phyloP scores from a whole-genome alignment of 2,797 vertebrate genomes.

The Cheirogaleus major region DNA sequence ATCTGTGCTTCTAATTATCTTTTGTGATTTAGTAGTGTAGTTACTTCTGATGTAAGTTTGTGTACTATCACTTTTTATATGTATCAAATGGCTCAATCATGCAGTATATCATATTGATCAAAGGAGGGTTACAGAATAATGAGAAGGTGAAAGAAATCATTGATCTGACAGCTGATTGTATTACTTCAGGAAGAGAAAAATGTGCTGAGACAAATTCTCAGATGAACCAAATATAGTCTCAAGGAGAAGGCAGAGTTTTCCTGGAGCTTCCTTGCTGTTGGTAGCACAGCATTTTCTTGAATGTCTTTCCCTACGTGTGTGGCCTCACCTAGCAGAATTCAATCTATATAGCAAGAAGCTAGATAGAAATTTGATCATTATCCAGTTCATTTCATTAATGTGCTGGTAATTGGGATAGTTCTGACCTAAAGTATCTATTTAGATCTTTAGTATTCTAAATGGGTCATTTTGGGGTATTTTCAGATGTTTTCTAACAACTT shows the following conservation, averaged over 20 bases:
- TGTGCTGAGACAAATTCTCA: not conserved
- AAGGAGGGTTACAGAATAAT: not conserved
- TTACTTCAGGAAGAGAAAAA: slow-evolving; percentile 10
- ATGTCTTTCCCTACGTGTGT: not conserved
- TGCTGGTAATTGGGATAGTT: not conserved
- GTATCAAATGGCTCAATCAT: not conserved
- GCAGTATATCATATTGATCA: not conserved
- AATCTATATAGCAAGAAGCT: not conserved
- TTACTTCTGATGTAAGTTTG: slow-evolving; percentile 26
- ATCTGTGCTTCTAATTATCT: not conserved
- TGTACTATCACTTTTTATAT: slow-evolving; percentile 4
- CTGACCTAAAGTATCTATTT: not conserved
- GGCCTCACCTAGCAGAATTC: not conserved
- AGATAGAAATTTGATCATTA: not conserved
- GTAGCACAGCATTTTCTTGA: not conserved
- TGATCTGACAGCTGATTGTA: not conserved
- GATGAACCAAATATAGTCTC: not conserved
- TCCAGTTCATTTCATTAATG: not conserved
- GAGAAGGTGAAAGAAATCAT: not conserved
- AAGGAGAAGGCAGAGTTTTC: not conserved
- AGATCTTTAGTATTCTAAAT: not conserved
- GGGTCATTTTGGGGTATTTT: not conserved
- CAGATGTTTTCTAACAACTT: not conserved
- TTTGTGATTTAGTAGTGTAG: not conserved
- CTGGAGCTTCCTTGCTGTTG: not conserved